Evolutionary conservation across 2,113 vertebrate genomes (phyloP), one percentile per base, ranked within the genome.

Genomic region (Cygnus buccinator): DNA sequence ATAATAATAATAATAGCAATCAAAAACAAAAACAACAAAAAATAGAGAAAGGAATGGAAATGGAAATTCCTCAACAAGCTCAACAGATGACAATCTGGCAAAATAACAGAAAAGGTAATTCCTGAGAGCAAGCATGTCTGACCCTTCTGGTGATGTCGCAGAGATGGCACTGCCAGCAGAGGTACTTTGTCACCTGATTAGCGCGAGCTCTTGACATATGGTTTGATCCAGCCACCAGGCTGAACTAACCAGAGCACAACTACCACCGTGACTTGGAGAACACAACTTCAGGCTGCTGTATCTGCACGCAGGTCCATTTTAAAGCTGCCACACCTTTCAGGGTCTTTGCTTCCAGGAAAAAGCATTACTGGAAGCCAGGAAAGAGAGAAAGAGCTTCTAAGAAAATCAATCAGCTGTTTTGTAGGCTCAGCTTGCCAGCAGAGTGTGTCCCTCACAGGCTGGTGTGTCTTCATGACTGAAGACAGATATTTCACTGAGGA

Each of bases 301-400:
- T 5, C 37, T 61, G 29, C 39, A 61, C 66, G 63, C 44, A 43
- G 52, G 11, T 68, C 78, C 75, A 14, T 52, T 86, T 20, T 11
- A 89, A 91, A 87, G n/a, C 67, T 72, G 21, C 82, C 67, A n/a
- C 48, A 44, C n/a, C 43, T 92, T 68, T 50, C 62, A 46, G 58
- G 46, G 39, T 37, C 78, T 85, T 74, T 82, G 41, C 61, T 94
- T 71, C 37, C 50, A 90, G 33, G 33, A 59, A 76, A 44, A 85
- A 37, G 12, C 57, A 28, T 90, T 75, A 71, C 78, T 82, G 57
- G 67, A 84, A 90, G 62, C 62, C 76, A 80, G 41, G 46, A 22
- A 57, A 71, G 50, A 87, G n/a, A 81, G 33, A 87, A 55, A 0
- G 37, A n/a, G 28, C 41, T 83, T 35, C 67, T 72, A 59, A 80